Evolutionary conservation across 1,140 invertebrate genomes (phyloP), one percentile per base, ranked within the genome.

Genomic region (Aleiodes sp.): DNA sequence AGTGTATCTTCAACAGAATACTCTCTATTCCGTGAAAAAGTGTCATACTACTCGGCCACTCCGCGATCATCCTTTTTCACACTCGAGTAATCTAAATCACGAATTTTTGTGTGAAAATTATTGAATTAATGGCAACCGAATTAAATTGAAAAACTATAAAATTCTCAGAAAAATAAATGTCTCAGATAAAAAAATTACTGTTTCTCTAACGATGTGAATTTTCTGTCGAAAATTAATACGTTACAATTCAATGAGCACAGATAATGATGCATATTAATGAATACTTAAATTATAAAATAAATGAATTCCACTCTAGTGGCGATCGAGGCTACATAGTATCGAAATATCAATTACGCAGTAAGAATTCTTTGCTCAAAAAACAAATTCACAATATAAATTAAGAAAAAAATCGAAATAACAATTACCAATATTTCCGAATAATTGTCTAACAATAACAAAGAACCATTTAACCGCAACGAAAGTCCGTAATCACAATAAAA

Each of bases 251-350:
- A 52, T 10, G 46, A 52, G 16, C 46, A 3, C 10, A 21, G 16
- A 52, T 52, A 52, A 52, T 52, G 46, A 52, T 52, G 46, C 21
- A 24, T 52, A 52, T 52, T 21, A 52, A 52, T 28, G 26, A 41
- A 12, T 28, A 65, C 35, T 35, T 24, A 56, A 37, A 35, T 59
- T 35, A 29, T 67, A 16, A 67, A 60, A 59, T 41, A 59, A 67
- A 67, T 59, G 33, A 67, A 35, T 35, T 7, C 31, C 65, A 39
- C 52, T 59, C 41, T 16, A 67, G 7, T 67, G 33, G 21, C 35
- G 56, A 67, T 59, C 29, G 19, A 56, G 65, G 19, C 24, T 46
- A 65, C 8, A 3, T 64, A 56, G 19, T 26, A 24, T 52, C 26
- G 26, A 52, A 16, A 52, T 52, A 52, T 52, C 9, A 21, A 52